These are phyloP conservation scores for Torymus texanus DNA, from an alignment of 2,888 invertebrate species.

Conservation along the genomic window DNA sequence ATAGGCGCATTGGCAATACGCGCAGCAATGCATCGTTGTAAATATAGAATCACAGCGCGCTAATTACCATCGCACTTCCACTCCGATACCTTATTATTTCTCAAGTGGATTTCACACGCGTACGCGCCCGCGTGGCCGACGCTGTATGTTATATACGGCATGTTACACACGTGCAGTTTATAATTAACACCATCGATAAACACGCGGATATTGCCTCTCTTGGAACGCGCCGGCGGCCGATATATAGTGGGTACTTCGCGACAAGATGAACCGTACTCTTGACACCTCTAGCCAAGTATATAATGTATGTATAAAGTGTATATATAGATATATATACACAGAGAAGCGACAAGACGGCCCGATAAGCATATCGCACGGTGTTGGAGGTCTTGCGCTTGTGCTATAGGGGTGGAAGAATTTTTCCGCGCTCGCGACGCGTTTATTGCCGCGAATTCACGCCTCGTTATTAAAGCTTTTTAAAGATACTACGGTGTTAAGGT, in stretches of 20 bases:
- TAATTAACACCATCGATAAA: slow-evolving; percentile 48
- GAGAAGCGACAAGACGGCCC: background rate
- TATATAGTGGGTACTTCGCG: background rate
- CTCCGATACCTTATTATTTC: slow-evolving; percentile 46
- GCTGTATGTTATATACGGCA: background rate
- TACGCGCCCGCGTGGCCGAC: background rate
- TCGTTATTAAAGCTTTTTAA: background rate
- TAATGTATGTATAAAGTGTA: background rate
- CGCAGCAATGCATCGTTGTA: background rate
- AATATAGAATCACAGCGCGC: background rate
- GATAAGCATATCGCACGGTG: slow-evolving; percentile 2
- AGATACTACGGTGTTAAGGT: background rate
- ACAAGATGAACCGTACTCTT: slow-evolving; percentile 23
- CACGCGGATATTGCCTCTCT: slow-evolving; percentile 38
- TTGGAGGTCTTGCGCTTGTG: background rate
- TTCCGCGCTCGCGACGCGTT: background rate
- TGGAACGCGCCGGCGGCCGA: background rate
- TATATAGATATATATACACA: no score
- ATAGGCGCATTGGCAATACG: no score
- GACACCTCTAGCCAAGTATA: slow-evolving; percentile 19
- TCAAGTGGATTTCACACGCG: slow-evolving; percentile 17
- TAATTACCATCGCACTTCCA: slow-evolving; percentile 43
- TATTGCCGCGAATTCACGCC: background rate
- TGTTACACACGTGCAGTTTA: background rate
- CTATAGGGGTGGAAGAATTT: background rate